Percentiles rank a stretch among this genome's conserved stretches.
phyloP scores from a whole-genome alignment of 2,797 vertebrate genomes.

The Philypnodon macrostomus region DNA sequence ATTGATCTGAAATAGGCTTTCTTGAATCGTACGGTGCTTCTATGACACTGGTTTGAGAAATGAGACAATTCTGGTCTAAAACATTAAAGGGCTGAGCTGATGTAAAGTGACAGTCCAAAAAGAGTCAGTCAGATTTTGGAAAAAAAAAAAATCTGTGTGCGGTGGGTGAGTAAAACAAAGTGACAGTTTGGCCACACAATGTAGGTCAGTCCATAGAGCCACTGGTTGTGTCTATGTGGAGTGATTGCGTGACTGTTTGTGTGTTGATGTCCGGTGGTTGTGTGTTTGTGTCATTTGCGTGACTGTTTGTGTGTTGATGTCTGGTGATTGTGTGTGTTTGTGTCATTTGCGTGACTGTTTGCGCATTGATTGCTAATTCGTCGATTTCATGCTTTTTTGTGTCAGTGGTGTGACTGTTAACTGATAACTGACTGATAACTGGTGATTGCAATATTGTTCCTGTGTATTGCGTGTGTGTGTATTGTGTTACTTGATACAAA shows the following conservation, averaged over 20 bases:
- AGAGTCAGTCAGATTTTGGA: constrained; percentile 42
- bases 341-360: constrained; percentile 53
- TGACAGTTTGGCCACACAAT: constrained; percentile 74
- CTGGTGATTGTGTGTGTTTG: constrained; percentile 19
- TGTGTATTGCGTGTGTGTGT: too few species aligned
- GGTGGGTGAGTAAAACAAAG: constrained; percentile 78
- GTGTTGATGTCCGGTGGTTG: constrained; percentile 51
- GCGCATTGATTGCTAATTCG: constrained; percentile 55
- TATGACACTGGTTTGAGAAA: constrained; percentile 21
- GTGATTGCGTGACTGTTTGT: constrained; percentile 50
- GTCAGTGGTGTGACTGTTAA: too few species aligned
- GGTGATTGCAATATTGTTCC: too few species aligned
- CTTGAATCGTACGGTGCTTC: not conserved
- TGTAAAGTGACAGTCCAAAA: constrained; percentile 54
- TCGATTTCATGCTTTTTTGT: too few species aligned
- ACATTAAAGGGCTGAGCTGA: constrained; percentile 40
- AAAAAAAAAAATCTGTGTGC: constrained; percentile 62
- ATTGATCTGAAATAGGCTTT: too few species aligned
- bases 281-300: constrained; percentile 37
- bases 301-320: constrained; percentile 55
- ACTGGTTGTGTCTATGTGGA: constrained; percentile 31
- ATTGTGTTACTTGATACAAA: too few species aligned
- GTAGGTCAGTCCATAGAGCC: constrained; percentile 77
- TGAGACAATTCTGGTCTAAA: constrained; percentile 28
- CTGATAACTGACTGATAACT: too few species aligned